phyloP scores from a whole-genome alignment of 1,140 invertebrate species.

The Phymorhynchus buccinoides region DNA sequence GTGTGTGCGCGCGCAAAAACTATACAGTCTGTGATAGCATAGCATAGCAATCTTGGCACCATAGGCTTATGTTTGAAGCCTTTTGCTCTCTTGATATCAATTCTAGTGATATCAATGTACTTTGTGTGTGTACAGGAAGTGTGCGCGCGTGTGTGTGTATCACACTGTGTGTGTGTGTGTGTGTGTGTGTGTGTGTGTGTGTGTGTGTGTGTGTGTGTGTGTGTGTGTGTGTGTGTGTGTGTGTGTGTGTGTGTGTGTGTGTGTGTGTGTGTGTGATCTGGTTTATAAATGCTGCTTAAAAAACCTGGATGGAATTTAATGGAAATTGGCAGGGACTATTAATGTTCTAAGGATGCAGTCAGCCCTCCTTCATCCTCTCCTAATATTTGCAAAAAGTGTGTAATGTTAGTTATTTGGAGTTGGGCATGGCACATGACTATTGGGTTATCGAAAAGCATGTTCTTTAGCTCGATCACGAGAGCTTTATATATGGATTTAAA shows the following conservation, averaged over 20 bases:
- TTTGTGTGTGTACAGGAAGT: not conserved
- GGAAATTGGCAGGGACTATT: not conserved
- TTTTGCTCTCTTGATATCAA: no score
- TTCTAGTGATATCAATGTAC: not conserved
- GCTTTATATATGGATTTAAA: no score
- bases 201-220: slow-evolving; percentile 22
- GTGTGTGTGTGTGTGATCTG: slow-evolving; percentile 1
- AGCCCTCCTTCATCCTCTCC: not conserved
- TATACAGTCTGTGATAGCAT: not conserved
- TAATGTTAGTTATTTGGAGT: slow-evolving; percentile 74
- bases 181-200: slow-evolving; percentile 2
- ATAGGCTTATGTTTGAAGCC: no score
- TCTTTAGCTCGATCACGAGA: no score
- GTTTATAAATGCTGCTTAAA: not conserved
- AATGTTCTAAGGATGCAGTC: not conserved
- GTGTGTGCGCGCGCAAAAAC: slow-evolving; percentile 6
- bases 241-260: slow-evolving; percentile 28
- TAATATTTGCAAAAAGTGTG: not conserved
- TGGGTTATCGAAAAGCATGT: no score
- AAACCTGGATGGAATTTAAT: not conserved
- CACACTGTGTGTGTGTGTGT: not conserved
- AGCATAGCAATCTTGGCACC: not conserved
- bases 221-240: slow-evolving; percentile 22
- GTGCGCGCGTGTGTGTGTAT: not conserved
- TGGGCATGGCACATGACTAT: not conserved